Percentiles rank a stretch among this genome's conserved stretches.
phyloP scores from a whole-genome alignment of 2,113 vertebrate genomes.

The Leptosomus discolor region DNA sequence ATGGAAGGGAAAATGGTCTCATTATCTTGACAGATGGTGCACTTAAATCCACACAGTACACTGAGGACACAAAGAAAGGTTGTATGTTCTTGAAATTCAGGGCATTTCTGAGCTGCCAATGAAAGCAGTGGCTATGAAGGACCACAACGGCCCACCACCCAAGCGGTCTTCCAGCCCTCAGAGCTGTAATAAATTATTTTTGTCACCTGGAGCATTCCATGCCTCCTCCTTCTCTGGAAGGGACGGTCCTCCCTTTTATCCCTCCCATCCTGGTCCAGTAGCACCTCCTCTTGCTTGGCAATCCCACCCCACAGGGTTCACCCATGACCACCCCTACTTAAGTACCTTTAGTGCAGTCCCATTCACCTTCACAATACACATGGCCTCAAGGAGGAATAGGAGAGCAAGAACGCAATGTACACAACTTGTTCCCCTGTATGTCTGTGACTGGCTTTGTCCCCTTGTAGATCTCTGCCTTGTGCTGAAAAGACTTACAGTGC shows the following conservation, averaged over 20 bases:
- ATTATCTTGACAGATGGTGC: conserved; percentile 18
- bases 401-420: rapidly evolving
- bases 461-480: not conserved
- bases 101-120: not conserved
- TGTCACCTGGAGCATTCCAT: not conserved
- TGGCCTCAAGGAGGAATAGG: not conserved
- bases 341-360: not conserved
- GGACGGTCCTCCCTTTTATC: not conserved
- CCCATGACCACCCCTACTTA: rapidly evolving
- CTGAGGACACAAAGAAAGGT: not conserved
- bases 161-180: not conserved
- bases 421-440: not conserved
- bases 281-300: not conserved
- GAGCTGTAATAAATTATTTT: not conserved
- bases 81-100: not conserved
- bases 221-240: not conserved
- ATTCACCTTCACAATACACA: not conserved
- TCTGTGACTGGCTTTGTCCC: not conserved
- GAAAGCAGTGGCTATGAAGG: not conserved
- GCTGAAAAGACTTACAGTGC: not conserved
- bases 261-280: not conserved
- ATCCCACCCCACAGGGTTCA: not conserved
- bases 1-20: not conserved
- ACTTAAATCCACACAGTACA: not conserved
- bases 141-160: not conserved